A percentile compares a stretch with the other conserved stretches of the same genome.
phyloP scores from a whole-genome alignment of 2,888 invertebrate species.

The Brachycybe producta region DNA sequence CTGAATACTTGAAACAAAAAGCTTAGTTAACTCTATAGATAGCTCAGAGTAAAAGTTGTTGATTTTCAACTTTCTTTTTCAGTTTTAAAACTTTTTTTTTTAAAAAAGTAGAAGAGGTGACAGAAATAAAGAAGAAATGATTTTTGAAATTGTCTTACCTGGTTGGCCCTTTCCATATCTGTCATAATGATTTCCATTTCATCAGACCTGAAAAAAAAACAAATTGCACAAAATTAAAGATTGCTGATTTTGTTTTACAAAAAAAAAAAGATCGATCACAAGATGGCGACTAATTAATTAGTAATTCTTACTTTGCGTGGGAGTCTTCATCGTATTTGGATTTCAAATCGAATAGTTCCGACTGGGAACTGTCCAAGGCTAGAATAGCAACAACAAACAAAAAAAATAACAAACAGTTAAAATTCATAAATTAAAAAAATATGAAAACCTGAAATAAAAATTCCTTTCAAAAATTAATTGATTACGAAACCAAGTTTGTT shows the following conservation, averaged over 20 bases:
- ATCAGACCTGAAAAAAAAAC: constrained; percentile 32
- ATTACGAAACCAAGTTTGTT: no score
- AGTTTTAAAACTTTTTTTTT: no score
- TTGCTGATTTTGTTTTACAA: neutral
- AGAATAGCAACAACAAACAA: neutral
- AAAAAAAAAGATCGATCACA: neutral
- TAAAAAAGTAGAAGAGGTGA: no score
- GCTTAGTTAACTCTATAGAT: no score
- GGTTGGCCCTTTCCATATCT: constrained; percentile 40
- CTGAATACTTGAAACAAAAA: no score
- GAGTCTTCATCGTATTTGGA: constrained; percentile 35
- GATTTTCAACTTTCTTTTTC: no score
- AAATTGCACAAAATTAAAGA: neutral
- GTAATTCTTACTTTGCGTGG: constrained; percentile 22
- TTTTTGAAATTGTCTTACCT: constrained; percentile 33
- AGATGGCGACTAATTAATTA: neutral
- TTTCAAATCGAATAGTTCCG: constrained; percentile 38
- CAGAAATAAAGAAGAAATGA: no score
- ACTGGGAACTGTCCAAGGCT: constrained; percentile 34
- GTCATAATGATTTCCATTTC: constrained; percentile 41
- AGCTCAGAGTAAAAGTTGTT: no score
- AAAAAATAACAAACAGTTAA: constrained; percentile 10
- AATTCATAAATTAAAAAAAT: neutral
- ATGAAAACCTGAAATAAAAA: no score
- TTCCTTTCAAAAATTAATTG: no score